Evolutionary conservation across 2,113 vertebrate genomes (phyloP).

Genomic region (Chamaetylas fuelleborni): DNA sequence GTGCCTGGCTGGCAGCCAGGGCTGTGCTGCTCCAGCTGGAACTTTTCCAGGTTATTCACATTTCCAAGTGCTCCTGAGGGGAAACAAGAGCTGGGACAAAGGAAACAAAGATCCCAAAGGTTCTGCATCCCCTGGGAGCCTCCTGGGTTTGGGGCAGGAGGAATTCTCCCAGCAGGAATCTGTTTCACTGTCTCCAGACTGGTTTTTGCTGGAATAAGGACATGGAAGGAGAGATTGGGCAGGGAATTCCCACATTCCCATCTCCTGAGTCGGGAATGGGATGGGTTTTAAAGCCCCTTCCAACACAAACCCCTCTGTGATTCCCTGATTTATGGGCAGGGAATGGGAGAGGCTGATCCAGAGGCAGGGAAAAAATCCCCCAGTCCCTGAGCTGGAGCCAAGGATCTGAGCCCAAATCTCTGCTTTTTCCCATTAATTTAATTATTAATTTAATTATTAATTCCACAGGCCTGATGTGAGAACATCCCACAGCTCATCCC

Average conservation of each 20-base stretch:
- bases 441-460: neutral
- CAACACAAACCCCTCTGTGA: fast-evolving
- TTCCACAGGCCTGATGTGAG: neutral
- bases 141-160: neutral
- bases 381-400: neutral
- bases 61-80: neutral
- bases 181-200: neutral
- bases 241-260: neutral
- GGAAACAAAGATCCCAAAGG: neutral
- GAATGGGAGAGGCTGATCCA: neutral
- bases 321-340: neutral
- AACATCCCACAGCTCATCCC: neutral
- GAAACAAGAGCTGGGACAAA: neutral
- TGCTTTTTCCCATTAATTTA: neutral
- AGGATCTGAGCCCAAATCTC: neutral
- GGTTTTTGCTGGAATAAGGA: fast-evolving
- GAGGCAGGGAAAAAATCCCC: neutral
- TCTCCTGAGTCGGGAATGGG: neutral
- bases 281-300: neutral
- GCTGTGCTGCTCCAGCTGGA: neutral
- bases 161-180: neutral
- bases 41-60: neutral
- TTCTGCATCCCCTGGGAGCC: neutral
- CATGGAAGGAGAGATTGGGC: neutral
- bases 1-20: neutral